Conservation (phyloP, 2,888 invertebrate genomes). For the Zeuzera pyrina region DNA sequence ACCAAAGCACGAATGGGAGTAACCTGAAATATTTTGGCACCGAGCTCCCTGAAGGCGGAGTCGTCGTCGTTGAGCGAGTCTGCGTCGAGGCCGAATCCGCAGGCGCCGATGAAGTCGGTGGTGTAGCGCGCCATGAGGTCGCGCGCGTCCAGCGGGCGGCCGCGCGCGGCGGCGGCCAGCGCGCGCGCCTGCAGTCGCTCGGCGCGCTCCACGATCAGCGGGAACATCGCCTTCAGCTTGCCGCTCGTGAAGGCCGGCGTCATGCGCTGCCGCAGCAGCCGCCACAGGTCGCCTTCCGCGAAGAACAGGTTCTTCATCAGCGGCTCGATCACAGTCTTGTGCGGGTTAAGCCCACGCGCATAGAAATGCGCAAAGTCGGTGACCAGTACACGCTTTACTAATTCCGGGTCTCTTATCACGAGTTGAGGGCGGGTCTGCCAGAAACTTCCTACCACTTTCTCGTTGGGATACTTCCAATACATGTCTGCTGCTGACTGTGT, state of each 20-base stretch:
- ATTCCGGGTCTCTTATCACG: conserved; percentile 35
- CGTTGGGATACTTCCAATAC: conserved; percentile 38
- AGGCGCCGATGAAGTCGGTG: conserved; percentile 46
- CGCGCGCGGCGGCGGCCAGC: conserved; percentile 20
- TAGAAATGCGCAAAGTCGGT: conserved; percentile 35
- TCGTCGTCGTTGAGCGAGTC: conserved; percentile 16
- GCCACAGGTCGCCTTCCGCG: conserved; percentile 47
- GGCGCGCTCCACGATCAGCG: conserved; percentile 39
- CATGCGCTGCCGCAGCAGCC: conserved; percentile 42
- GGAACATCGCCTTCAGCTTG: conserved; percentile 41
- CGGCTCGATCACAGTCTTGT: conserved; percentile 33
- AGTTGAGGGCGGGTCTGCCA: conserved; percentile 29
- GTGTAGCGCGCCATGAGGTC: conserved; percentile 50
- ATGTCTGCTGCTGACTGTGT: conserved; percentile 27
- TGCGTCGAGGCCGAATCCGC: conserved; percentile 29
- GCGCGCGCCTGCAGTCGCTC: conserved; percentile 31
- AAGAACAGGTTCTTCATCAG: conserved; percentile 40
- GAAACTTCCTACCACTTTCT: conserved; percentile 37
- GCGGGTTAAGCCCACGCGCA: conserved; percentile 29
- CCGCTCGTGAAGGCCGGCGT: conserved; percentile 48
- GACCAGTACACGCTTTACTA: conserved; percentile 29
- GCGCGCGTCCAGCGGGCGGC: conserved; percentile 28
- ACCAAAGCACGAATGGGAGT: too few relatives aligned
- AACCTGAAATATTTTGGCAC: conserved; percentile 2
- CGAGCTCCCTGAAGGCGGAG: conserved; percentile 16